A percentile compares a stretch with the other conserved stretches of the same genome.
These are phyloP conservation scores for Tenthredo scrophulariae DNA, from an alignment of 2,888 invertebrate species.

Conservation along the genomic window DNA sequence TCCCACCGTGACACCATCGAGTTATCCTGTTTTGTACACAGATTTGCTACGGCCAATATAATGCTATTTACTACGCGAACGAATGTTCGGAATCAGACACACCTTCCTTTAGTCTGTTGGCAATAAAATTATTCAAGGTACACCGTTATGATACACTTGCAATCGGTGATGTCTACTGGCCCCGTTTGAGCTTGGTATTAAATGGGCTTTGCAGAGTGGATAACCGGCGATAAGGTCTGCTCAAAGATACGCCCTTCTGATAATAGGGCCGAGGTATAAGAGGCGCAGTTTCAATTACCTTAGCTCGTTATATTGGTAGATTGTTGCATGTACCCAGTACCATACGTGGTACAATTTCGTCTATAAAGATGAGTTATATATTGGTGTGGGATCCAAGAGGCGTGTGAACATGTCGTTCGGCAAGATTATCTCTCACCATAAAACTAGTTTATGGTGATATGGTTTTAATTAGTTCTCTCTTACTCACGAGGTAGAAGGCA, in stretches of 20 bases:
- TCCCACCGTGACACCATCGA: conserved; percentile 69
- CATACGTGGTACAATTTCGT: conserved; percentile 25
- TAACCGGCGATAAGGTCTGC: background rate
- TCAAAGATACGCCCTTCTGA: conserved; percentile 38
- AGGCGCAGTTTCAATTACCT: conserved; percentile 74
- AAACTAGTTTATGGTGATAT: conserved; percentile 66
- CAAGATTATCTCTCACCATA: conserved; percentile 67
- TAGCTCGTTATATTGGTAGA: conserved; percentile 54
- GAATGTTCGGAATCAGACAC: conserved; percentile 35
- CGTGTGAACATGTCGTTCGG: conserved; percentile 71
- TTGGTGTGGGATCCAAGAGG: conserved; percentile 64
- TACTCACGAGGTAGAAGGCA: background rate
- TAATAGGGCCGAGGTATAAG: background rate
- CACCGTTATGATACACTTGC: conserved; percentile 67
- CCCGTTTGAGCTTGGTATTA: conserved; percentile 1
- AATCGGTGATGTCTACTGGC: conserved; percentile 8
- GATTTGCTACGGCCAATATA: conserved; percentile 75
- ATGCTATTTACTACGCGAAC: conserved; percentile 67
- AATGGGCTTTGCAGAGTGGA: conserved; percentile 7
- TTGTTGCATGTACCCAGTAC: conserved; percentile 28
- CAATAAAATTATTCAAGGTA: conserved; percentile 77
- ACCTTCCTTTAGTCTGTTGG: conserved; percentile 61
- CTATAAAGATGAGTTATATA: conserved; percentile 54
- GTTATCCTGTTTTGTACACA: conserved; percentile 74
- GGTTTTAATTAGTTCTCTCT: conserved; percentile 51